Base-by-base conservation (phyloP, 1,140 invertebrate genomes). In the Listronotus oregonensis region DNA sequence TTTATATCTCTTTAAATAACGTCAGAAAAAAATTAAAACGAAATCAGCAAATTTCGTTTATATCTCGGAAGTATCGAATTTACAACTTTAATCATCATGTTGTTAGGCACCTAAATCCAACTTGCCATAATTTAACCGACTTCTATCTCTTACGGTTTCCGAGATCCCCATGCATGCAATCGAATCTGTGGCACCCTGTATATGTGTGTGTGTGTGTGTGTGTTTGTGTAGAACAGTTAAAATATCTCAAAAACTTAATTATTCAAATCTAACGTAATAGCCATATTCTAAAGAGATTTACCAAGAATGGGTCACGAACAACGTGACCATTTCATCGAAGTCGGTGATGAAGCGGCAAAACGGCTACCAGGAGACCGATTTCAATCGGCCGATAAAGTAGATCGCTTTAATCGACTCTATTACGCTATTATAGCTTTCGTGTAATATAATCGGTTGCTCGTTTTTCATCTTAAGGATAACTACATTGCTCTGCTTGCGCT, bases 351-450 rank as follows among this genome's bases (percentile, higher is more conserved):
- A 14, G 57, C 44, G 46, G 57, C 57, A 49, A 59, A 59, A 47
- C 57, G 40, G 57, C 57, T 59, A 59, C 57, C 57, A 59, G 57
- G 46, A 49, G 34, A 49, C 43, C 31, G 57, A 59, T 59, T 59
- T 59, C 34, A 47, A 49, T 59, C 40, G 11, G 57, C 31, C 57
- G 57, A 59, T 59, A 59, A 59, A 59, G 57, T 49, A 59, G 43
- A 59, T 59, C 57, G 46, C 57, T 49, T 43, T 59, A 59, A 59
- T 59, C 57, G 43, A 11, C 21, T 43, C 57, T 9, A 49, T 59
- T 59, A 59, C 57, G 43, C 32, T 21, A 57, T 57, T 57, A 46
- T 46, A n/a, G 51, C 54, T 44, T 15, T 57, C 54, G 51, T 27
- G 44, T 43, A 43, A 59, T 34, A 46, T 59, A 59, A 59, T 47